These are phyloP conservation scores for Sebastes glaucus DNA, from an alignment of 2,797 vertebrate species.

Conservation along the genomic window DNA sequence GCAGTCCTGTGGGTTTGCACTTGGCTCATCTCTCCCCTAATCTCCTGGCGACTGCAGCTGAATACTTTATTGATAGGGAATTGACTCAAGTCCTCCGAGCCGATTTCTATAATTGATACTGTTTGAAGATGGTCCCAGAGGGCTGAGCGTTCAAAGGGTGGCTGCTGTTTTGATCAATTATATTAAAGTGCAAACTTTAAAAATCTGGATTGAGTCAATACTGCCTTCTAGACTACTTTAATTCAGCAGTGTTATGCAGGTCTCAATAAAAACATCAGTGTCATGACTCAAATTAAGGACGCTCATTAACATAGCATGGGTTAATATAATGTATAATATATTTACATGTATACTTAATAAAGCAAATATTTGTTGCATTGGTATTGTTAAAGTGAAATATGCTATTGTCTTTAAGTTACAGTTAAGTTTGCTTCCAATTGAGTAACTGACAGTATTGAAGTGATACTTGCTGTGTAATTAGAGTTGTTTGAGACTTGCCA, in stretches of 20 bases:
- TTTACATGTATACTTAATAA: not conserved
- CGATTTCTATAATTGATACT: slow-evolving; percentile 84
- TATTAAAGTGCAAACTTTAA: slow-evolving; percentile 74
- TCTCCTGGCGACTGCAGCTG: slow-evolving; percentile 76
- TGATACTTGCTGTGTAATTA: not conserved
- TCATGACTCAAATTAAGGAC: slow-evolving; percentile 6
- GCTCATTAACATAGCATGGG: not conserved
- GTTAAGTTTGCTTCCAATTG: not conserved
- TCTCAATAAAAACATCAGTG: slow-evolving; percentile 3
- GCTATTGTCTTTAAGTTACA: not conserved
- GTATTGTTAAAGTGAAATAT: not conserved
- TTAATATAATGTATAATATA: not conserved
- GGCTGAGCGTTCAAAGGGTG: slow-evolving; percentile 69
- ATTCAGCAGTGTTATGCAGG: slow-evolving; percentile 3
- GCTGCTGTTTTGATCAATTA: slow-evolving; percentile 82
- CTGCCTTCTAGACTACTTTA: slow-evolving; percentile 35
- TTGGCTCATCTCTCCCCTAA: slow-evolving; percentile 74
- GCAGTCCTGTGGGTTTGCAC: slow-evolving; percentile 66
- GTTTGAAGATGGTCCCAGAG: slow-evolving; percentile 77
- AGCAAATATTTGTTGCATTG: not conserved
- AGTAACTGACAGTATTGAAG: not conserved
- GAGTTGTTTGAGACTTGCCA: not conserved
- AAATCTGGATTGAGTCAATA: slow-evolving; percentile 61
- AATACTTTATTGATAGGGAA: slow-evolving; percentile 83
- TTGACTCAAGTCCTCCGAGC: slow-evolving; percentile 76